Conservation (phyloP, 2,797 vertebrate genomes). For the Melanogrammus aeglefinus region DNA sequence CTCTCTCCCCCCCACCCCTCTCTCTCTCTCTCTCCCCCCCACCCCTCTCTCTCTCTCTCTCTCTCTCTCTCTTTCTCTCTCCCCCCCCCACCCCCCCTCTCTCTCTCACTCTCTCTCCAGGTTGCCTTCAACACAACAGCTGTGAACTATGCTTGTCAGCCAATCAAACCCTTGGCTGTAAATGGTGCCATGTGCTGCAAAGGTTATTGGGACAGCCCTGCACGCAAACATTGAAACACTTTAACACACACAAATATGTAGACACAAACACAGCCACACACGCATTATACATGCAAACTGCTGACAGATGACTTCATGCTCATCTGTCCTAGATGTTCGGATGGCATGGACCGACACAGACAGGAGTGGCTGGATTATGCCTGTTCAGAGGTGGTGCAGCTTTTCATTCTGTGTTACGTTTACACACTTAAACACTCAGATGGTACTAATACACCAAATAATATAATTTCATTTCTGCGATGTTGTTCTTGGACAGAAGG, state of each 20-base stretch:
- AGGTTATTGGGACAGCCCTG: conserved; percentile 68
- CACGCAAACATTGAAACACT: not conserved
- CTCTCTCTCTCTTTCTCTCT: not conserved
- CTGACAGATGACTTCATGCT: not conserved
- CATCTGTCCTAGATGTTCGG: conserved; percentile 82
- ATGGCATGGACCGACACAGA: conserved; percentile 92
- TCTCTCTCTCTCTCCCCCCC: not conserved
- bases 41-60: not conserved
- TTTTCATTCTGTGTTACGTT: not conserved
- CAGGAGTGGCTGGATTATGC: conserved; percentile 90
- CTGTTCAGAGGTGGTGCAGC: conserved; percentile 82
- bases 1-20: conserved; percentile 2
- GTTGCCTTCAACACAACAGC: conserved; percentile 84
- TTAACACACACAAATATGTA: not conserved
- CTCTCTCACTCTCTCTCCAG: conserved; percentile 57
- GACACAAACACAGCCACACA: no score
- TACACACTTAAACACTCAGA: not conserved
- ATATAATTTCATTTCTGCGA: conserved; percentile 7
- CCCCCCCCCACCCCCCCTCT: conserved; percentile 7
- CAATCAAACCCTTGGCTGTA: conserved; percentile 83
- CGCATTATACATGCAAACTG: not conserved
- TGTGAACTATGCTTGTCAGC: conserved; percentile 83
- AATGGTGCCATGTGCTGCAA: conserved; percentile 93
- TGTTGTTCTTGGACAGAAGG: conserved; percentile 62
- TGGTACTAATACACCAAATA: not conserved